Evolutionary conservation across 2,113 vertebrate genomes (phyloP).

Genomic region (Neodontobutis hainanensis): DNA sequence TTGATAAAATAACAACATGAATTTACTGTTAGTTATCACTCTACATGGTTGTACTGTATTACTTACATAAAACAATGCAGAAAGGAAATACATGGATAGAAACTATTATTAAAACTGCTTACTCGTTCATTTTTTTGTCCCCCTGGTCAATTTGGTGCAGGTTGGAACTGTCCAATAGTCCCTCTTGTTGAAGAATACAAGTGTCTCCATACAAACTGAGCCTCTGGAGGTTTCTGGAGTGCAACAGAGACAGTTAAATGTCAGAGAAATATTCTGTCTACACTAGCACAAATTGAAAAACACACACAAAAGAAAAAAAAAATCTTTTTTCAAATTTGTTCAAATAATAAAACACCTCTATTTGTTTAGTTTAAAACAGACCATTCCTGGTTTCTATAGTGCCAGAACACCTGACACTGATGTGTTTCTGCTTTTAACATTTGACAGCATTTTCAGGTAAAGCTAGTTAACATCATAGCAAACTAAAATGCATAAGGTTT

Average conservation of each 20-base stretch:
- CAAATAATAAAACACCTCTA: not conserved
- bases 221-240: constrained; percentile 90
- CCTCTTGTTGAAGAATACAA: constrained; percentile 91
- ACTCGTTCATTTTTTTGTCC: constrained; percentile 97
- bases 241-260: not conserved
- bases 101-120: constrained; percentile 64
- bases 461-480: too few relatives aligned
- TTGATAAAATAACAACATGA: too few relatives aligned
- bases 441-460: too few relatives aligned
- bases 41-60: not conserved
- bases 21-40: too few relatives aligned
- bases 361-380: not conserved
- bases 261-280: not conserved
- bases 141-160: constrained; percentile 92
- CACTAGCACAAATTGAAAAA: not conserved
- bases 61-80: not conserved
- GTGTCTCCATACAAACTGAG: constrained; percentile 96
- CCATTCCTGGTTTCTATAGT: too few relatives aligned
- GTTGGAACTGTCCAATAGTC: constrained; percentile 87
- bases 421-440: too few relatives aligned
- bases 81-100: not conserved
- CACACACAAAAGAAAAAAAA: not conserved
- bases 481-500: too few relatives aligned
- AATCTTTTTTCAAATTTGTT: not conserved
- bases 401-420: too few relatives aligned